phyloP scores from a whole-genome alignment of 37 sponge, comb jelly and placozoan species.

The Agelas oroides region DNA sequence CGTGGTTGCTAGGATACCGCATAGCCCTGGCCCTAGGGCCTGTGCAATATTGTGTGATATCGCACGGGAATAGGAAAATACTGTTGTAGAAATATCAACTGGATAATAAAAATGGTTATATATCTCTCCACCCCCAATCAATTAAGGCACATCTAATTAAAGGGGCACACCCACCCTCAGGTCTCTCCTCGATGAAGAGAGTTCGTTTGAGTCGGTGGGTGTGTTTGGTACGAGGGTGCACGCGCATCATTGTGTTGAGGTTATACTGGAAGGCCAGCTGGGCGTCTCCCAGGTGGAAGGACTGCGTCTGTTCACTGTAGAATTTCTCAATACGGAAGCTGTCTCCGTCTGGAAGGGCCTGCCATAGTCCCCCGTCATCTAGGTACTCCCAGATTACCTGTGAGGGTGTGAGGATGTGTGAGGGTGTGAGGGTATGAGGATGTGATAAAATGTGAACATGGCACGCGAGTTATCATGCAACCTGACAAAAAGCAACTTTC shows the following conservation, averaged over 20 bases:
- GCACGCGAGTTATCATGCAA: too few relatives aligned
- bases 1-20: too few relatives aligned
- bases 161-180: constrained; percentile 50
- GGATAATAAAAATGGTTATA: too few relatives aligned
- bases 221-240: constrained; percentile 56
- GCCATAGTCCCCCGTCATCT: constrained; percentile 78
- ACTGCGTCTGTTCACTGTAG: constrained; percentile 32
- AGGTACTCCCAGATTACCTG: constrained; percentile 85
- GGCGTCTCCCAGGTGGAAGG: constrained; percentile 55
- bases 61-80: too few relatives aligned
- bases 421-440: background rate
- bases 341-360: constrained; percentile 49
- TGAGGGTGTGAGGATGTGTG: constrained; percentile 8
- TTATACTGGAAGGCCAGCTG: constrained; percentile 56
- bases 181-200: constrained; percentile 53
- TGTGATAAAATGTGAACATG: too few relatives aligned
- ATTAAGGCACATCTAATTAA: too few relatives aligned
- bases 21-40: too few relatives aligned
- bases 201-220: constrained; percentile 70
- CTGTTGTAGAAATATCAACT: too few relatives aligned
- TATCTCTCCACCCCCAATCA: too few relatives aligned
- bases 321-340: constrained; percentile 56
- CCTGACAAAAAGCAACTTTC: too few relatives aligned
- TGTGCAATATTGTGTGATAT: too few relatives aligned
- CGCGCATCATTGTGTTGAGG: constrained; percentile 49